Base-by-base conservation (phyloP, 2,797 vertebrate genomes). In the Sebastes itinus region DNA sequence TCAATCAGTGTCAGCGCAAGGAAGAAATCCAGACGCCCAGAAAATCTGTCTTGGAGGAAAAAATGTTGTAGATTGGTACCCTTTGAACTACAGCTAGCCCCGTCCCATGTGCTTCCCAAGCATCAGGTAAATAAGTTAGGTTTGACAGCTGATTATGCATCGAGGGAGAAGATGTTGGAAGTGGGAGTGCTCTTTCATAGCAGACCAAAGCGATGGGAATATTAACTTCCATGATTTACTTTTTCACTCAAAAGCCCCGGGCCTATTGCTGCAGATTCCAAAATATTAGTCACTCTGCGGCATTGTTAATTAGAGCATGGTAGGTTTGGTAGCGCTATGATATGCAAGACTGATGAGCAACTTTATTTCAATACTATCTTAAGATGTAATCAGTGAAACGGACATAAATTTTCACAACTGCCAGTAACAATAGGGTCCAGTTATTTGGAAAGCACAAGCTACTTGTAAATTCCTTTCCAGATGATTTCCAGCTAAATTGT, bases 131-230 rank as follows among this genome's bases (percentile, higher is more conserved):
- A 89, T 89, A 91, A 88, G 90, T 92, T 89, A 81, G 69, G 54
- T 90, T 74, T 92, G 93, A 94, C 93, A 93, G 89, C 72, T 89
- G 88, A 92, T 93, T 92, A 89, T 83, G 86, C 81, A 82, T 85
- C 72, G 12, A 78, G 87, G 89, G 90, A 87, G 78, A 75, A 69
- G 78, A 88, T 77, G 80, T 82, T 90, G 85, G 88, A 88, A 80
- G 82, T 83, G 58, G 82, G 87, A 84, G 72, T 42, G 77, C 59
- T 73, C 76, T 89, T 91, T 92, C 83, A 88, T 72, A 93, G 90
- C 84, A 89, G 38, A 85, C 80, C 83, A 90, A 90, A 93, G 86
- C 87, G 25, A 75, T 49, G 90, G 90, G 91, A 91, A 84, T 89
- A 93, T 93, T 88, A 88, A 70, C 84, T 92, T 93, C 65, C 88